Conservation (phyloP, 2,888 invertebrate genomes). For the Cryptops parisi region DNA sequence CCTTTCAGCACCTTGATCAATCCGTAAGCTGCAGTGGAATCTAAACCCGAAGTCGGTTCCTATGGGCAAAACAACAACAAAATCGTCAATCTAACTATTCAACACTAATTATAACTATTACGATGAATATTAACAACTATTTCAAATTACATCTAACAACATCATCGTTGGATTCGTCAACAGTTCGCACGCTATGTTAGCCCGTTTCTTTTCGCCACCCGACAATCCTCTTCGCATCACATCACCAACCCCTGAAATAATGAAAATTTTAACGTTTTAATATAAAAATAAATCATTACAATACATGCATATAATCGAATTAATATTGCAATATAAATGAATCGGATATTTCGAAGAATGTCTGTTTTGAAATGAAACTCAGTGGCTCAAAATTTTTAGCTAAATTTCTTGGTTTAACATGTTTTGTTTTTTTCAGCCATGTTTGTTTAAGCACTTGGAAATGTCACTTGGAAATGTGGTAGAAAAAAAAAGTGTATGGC, state of each 20-base stretch:
- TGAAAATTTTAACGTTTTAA: too few relatives aligned
- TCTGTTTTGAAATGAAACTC: too few relatives aligned
- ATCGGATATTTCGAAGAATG: too few relatives aligned
- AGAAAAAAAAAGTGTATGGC: too few relatives aligned
- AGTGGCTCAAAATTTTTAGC: too few relatives aligned
- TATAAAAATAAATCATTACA: slow-evolving; percentile 14
- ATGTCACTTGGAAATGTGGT: too few relatives aligned
- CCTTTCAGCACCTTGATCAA: slow-evolving; percentile 56
- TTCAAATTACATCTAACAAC: slow-evolving; percentile 49
- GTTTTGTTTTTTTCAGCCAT: too few relatives aligned
- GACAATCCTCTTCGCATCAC: slow-evolving; percentile 58
- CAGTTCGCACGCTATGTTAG: slow-evolving; percentile 67
- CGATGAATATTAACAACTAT: background rate
- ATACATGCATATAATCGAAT: too few relatives aligned
- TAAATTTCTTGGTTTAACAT: too few relatives aligned
- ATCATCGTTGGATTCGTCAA: slow-evolving; percentile 63
- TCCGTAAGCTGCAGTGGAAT: slow-evolving; percentile 60
- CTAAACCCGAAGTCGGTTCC: slow-evolving; percentile 71
- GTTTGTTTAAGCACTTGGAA: too few relatives aligned
- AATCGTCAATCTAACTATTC: background rate
- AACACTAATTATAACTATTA: background rate
- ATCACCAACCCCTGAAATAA: slow-evolving; percentile 54
- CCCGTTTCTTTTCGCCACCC: slow-evolving; percentile 68
- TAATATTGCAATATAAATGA: too few relatives aligned
- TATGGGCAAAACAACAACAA: slow-evolving; percentile 27